These are phyloP conservation scores for Drosophila mimica DNA, from an alignment of 2,888 invertebrate species.

Conservation along the genomic window DNA sequence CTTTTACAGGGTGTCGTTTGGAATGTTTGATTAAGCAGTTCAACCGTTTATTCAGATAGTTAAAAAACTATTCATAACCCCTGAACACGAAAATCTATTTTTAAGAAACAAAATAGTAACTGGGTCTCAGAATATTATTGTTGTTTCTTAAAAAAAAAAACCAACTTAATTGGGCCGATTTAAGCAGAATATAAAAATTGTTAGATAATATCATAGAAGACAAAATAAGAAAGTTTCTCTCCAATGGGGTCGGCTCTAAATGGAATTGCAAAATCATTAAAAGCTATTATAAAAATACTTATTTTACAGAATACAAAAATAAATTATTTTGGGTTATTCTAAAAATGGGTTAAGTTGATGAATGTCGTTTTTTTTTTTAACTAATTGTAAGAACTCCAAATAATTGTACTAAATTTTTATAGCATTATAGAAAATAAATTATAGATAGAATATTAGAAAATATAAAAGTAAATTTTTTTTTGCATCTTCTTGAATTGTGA, in stretches of 20 bases:
- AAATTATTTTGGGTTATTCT: not conserved
- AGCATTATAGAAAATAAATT: too few species aligned
- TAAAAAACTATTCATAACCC: not conserved
- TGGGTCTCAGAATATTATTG: too few species aligned
- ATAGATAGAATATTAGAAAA: not conserved
- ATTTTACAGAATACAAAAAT: not conserved
- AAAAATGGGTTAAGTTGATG: fast-evolving
- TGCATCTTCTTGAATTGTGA: too few species aligned
- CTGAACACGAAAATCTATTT: too few species aligned
- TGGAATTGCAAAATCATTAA: not conserved
- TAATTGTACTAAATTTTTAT: too few species aligned
- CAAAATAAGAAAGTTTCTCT: not conserved
- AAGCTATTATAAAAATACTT: not conserved
- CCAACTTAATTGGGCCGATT: not conserved
- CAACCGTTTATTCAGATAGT: not conserved
- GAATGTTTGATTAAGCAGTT: not conserved
- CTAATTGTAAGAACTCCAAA: not conserved
- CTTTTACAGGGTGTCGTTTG: not conserved
- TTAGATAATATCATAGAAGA: not conserved
- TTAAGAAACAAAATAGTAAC: too few species aligned
- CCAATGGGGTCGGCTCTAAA: not conserved
- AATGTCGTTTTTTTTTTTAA: not conserved
- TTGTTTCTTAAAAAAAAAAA: too few species aligned
- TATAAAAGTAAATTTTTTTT: not conserved
- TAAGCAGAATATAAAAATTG: not conserved